A percentile compares a stretch with the other conserved stretches of the same genome.
These are phyloP conservation scores for Cephus runcator DNA, from an alignment of 2,888 invertebrate species.

Conservation along the genomic window DNA sequence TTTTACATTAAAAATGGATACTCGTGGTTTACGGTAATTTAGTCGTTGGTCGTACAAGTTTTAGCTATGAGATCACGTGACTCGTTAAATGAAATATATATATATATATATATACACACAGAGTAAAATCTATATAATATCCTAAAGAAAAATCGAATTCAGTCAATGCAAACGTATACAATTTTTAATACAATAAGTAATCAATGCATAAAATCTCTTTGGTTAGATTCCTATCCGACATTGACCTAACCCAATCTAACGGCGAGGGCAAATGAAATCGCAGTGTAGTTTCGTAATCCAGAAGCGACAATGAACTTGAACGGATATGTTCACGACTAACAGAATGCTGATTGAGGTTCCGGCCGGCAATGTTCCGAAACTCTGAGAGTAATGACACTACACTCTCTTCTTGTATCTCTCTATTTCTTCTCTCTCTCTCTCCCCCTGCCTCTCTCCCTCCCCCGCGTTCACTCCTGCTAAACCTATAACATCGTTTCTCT, in stretches of 20 bases:
- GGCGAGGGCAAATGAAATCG: neutral
- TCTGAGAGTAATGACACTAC: constrained; percentile 31
- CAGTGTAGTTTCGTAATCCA: neutral
- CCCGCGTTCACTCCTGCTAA: neutral
- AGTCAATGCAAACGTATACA: neutral
- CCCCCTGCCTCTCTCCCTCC: constrained; percentile 9
- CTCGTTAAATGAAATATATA: neutral
- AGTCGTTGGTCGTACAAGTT: neutral
- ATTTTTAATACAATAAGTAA: neutral
- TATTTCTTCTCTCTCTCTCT: neutral
- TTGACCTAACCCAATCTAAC: neutral
- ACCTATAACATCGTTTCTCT: neutral
- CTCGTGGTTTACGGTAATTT: neutral
- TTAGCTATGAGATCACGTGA: neutral
- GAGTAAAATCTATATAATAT: neutral
- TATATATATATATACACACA: neutral
- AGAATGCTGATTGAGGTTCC: constrained; percentile 18
- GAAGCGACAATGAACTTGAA: constrained; percentile 35
- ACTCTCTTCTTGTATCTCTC: neutral
- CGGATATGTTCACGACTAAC: constrained; percentile 31
- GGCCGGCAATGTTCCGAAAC: constrained; percentile 21
- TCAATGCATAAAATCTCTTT: neutral
- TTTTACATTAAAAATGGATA: neutral
- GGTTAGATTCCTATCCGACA: neutral
- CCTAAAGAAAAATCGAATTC: neutral